These are phyloP conservation scores for Eira barbara DNA, from an alignment of 2,113 vertebrate species.

Conservation along the genomic window DNA sequence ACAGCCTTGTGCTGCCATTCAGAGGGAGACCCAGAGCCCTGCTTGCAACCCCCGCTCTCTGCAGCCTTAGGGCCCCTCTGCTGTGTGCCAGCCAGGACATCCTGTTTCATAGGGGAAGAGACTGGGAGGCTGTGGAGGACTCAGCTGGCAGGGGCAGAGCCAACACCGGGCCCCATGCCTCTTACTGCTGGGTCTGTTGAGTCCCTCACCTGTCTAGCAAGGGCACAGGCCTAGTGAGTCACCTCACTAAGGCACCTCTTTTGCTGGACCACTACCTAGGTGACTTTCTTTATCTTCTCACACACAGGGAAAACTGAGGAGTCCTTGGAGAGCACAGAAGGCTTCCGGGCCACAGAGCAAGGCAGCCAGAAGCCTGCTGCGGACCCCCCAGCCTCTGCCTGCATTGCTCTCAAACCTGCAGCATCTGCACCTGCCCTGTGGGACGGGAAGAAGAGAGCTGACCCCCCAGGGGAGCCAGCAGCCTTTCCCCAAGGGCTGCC, in stretches of 20 bases:
- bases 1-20: not conserved
- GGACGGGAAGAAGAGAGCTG: slow-evolving; percentile 87
- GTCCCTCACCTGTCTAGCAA: not conserved
- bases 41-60: not conserved
- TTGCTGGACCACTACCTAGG: fast-evolving
- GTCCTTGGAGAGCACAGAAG: slow-evolving; percentile 76
- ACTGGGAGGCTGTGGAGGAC: not conserved
- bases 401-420: slow-evolving; percentile 77
- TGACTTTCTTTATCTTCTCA: slow-evolving; percentile 1
- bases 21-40: not conserved
- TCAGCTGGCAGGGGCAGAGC: not conserved
- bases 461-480: slow-evolving; percentile 79
- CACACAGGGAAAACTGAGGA: slow-evolving; percentile 78
- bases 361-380: slow-evolving; percentile 73
- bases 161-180: not conserved
- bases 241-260: not conserved
- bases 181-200: not conserved
- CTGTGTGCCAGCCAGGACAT: not conserved
- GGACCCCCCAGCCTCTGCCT: slow-evolving; percentile 68
- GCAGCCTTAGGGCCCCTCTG: not conserved
- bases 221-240: not conserved
- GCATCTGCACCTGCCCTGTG: slow-evolving; percentile 63
- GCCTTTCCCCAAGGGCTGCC: slow-evolving; percentile 91
- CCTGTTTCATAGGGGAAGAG: not conserved
- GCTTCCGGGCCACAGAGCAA: slow-evolving; percentile 63